Conservation (phyloP, 2,113 vertebrate genomes). For the Edolisoma coerulescens region DNA sequence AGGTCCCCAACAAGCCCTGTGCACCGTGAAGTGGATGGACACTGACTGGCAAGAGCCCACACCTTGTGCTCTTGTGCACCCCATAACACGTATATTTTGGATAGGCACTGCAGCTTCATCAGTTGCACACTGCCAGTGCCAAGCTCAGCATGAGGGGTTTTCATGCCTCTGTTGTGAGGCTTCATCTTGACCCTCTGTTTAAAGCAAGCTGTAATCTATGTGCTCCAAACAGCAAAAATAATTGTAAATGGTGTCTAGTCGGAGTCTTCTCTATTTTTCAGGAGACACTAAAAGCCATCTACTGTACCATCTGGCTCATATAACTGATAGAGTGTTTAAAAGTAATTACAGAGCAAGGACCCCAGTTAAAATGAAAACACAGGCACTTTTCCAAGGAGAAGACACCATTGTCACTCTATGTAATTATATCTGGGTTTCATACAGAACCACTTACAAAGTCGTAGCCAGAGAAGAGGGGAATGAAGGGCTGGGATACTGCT, state of each 20-base stretch:
- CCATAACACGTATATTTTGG: rapidly evolving
- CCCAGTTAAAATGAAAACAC: background rate
- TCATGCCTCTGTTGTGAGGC: background rate
- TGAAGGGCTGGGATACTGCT: background rate
- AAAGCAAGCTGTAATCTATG: background rate
- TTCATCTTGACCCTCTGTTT: background rate
- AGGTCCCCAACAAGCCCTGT: background rate
- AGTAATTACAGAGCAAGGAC: background rate
- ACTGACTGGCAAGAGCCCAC: background rate
- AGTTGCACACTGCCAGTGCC: rapidly evolving
- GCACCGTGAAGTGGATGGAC: rapidly evolving
- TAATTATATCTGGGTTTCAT: background rate
- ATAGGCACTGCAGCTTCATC: background rate
- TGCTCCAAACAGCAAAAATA: background rate
- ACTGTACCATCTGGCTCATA: background rate
- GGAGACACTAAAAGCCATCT: background rate
- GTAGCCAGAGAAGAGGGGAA: background rate
- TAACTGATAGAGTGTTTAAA: background rate
- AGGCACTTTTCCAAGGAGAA: background rate
- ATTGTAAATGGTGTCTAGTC: background rate
- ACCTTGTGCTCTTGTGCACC: background rate
- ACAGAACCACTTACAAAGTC: rapidly evolving
- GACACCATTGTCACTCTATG: rapidly evolving
- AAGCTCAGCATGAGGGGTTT: background rate
- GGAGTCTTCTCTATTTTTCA: background rate